Evolutionary conservation across 2,797 vertebrate species (phyloP).

Genomic region (Diplodus sargus): DNA sequence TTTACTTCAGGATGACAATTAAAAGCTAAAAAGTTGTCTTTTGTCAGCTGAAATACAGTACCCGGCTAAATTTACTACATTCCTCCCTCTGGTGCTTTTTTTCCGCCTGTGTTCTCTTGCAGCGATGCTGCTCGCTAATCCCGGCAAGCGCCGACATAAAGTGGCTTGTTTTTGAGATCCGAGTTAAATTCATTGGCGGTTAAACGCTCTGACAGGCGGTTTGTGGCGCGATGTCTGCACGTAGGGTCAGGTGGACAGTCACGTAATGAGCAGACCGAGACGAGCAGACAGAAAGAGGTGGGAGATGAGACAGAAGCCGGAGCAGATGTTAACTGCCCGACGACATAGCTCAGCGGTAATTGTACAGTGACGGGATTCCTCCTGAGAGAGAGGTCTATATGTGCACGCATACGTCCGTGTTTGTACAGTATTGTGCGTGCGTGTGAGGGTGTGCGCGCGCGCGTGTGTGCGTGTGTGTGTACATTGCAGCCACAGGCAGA

Average conservation of each 20-base stretch:
- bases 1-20: too few species aligned
- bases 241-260: constrained; percentile 51
- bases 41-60: not conserved
- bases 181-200: constrained; percentile 2
- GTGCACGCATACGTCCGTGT: constrained; percentile 38
- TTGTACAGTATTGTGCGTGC: constrained; percentile 48
- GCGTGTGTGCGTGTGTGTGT: constrained; percentile 63
- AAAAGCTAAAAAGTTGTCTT: not conserved
- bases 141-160: not conserved
- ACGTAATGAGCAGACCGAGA: constrained; percentile 19
- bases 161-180: not conserved
- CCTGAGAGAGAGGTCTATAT: constrained; percentile 41
- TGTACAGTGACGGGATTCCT: constrained; percentile 61
- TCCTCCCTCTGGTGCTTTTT: not conserved
- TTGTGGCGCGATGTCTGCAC: constrained; percentile 24
- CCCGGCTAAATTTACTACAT: too few species aligned
- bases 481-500: constrained; percentile 78
- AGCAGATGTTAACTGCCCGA: constrained; percentile 48
- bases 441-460: constrained; percentile 30
- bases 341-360: constrained; percentile 60
- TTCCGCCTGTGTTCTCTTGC: not conserved
- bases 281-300: constrained; percentile 12
- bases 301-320: constrained; percentile 33
- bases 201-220: not conserved
- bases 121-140: not conserved